These are phyloP conservation scores for Callyntrura sp. DNA, from an alignment of 2,888 invertebrate genomes.

Conservation along the genomic window DNA sequence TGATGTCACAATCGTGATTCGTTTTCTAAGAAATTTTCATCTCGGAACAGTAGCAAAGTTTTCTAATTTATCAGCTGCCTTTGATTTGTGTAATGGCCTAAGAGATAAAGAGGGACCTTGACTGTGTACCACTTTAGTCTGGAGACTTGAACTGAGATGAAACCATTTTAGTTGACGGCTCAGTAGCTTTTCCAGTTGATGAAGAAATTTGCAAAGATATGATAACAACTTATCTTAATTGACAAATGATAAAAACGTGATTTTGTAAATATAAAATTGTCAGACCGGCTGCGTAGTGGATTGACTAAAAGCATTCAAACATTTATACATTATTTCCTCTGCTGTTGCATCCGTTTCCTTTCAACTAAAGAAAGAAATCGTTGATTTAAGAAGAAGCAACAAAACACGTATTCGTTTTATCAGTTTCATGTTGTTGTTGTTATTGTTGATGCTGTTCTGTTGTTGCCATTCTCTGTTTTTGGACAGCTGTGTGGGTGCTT, in stretches of 20 bases:
- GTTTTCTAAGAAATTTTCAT: neutral
- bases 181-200: neutral
- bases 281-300: neutral
- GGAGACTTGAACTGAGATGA: neutral
- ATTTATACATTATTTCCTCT: neutral
- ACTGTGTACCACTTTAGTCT: neutral
- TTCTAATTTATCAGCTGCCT: constrained; percentile 19
- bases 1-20: constrained; percentile 11
- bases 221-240: constrained; percentile 12
- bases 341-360: too few relatives aligned
- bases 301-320: neutral
- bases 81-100: neutral
- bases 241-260: neutral
- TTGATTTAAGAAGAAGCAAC: neutral
- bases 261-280: neutral
- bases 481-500: neutral
- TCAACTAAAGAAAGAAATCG: too few relatives aligned
- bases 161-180: neutral
- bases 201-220: constrained; percentile 19
- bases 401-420: neutral
- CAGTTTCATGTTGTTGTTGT: neutral
- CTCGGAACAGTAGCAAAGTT: neutral
- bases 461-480: neutral
- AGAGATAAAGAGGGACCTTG: neutral
- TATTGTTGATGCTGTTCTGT: neutral